Evolutionary conservation across 2,888 invertebrate species (phyloP).

Genomic region (Orthonychiurus folsomi): DNA sequence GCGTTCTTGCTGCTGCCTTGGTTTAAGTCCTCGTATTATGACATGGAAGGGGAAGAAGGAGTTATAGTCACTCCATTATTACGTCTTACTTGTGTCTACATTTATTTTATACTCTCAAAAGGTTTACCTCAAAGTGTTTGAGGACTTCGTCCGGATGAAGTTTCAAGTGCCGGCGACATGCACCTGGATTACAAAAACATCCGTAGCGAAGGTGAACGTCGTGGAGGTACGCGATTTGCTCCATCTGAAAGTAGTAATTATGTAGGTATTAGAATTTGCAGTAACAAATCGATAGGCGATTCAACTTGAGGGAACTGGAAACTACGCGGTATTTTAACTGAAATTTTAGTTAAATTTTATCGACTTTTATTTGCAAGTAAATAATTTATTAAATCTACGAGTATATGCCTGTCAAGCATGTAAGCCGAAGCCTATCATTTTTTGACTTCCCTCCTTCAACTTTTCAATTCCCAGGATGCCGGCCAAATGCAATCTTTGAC

Average conservation of each 20-base stretch:
- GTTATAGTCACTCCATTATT: background rate
- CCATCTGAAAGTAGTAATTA: conserved; percentile 63
- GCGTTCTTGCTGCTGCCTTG: background rate
- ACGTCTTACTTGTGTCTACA: background rate
- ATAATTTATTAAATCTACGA: conserved; percentile 1
- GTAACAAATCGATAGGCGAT: no score
- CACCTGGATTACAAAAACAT: conserved; percentile 94
- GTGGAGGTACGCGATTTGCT: conserved; percentile 77
- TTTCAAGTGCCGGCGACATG: conserved; percentile 72
- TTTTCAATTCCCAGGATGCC: no score
- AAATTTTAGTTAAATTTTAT: no score
- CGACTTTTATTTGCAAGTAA: no score
- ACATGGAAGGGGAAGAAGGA: background rate
- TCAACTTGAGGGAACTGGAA: no score
- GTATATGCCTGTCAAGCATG: no score
- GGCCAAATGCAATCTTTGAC: no score
- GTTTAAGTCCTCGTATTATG: background rate
- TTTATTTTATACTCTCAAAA: conserved; percentile 2
- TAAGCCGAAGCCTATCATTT: no score
- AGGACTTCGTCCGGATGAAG: conserved; percentile 61
- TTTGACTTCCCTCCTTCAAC: no score
- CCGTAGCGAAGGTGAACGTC: conserved; percentile 82
- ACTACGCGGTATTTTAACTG: no score
- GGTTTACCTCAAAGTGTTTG: conserved; percentile 60
- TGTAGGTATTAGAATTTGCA: no score